A percentile compares a stretch with the other conserved stretches of the same genome.
These are phyloP conservation scores for Machimus atricapillus DNA, from an alignment of 2,888 invertebrate species.

Conservation along the genomic window DNA sequence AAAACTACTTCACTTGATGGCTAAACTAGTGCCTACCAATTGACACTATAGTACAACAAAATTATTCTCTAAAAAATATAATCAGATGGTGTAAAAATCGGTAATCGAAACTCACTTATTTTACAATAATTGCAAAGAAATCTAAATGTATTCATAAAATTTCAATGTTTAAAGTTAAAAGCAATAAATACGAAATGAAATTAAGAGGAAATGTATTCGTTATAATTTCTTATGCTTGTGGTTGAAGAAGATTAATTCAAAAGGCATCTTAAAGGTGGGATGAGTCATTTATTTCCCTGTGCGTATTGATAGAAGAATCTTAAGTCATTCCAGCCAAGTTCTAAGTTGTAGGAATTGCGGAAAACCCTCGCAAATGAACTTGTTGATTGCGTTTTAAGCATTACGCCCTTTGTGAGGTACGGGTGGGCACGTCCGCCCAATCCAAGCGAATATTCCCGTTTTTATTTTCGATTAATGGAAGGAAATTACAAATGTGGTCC, in stretches of 20 bases:
- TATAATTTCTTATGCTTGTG: neutral
- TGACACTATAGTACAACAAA: too few relatives aligned
- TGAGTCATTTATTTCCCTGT: neutral
- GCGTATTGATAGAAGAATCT: neutral
- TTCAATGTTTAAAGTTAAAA: too few relatives aligned
- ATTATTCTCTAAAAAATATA: too few relatives aligned
- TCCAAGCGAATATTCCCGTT: neutral
- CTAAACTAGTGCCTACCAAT: too few relatives aligned
- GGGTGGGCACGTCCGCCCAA: neutral
- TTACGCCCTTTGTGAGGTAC: neutral
- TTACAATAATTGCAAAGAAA: too few relatives aligned
- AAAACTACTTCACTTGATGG: too few relatives aligned
- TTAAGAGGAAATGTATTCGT: neutral
- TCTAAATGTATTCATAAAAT: too few relatives aligned
- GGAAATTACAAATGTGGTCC: slow-evolving; percentile 46
- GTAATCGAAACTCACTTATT: too few relatives aligned
- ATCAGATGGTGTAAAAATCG: too few relatives aligned
- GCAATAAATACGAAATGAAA: neutral
- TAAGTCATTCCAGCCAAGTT: neutral
- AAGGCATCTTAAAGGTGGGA: neutral
- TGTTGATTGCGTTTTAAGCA: neutral
- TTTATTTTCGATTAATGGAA: slow-evolving; percentile 43
- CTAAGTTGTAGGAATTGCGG: neutral
- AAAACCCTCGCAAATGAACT: neutral
- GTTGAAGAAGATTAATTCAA: neutral